Percentiles rank a stretch among this genome's conserved stretches.
phyloP scores from a whole-genome alignment of 92 coral and sea anemone species.

The Porites evermanni region DNA sequence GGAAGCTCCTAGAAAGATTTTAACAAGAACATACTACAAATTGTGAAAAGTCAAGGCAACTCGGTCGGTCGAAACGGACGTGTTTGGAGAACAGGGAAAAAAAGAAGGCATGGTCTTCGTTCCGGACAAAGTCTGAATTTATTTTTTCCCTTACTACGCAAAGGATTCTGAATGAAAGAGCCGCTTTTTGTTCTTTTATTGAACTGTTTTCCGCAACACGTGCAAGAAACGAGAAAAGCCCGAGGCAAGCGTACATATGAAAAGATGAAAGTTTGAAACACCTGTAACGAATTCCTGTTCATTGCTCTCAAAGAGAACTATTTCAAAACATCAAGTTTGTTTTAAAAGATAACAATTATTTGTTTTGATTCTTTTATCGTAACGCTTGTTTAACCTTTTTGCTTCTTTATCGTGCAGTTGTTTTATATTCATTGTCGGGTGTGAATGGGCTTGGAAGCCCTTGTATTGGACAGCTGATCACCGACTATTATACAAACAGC shows the following conservation, averaged over 20 bases:
- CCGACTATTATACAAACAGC: background rate
- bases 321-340: conserved; percentile 30
- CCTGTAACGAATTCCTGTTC: conserved; percentile 6
- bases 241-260: background rate
- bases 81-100: too few species aligned
- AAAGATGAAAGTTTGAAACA: background rate
- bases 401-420: background rate
- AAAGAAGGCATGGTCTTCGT: too few species aligned
- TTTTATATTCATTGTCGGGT: conserved; percentile 10
- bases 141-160: background rate
- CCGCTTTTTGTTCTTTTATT: background rate
- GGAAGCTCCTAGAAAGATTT: too few species aligned
- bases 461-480: background rate
- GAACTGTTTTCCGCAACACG: background rate
- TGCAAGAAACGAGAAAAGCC: background rate
- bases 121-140: too few species aligned
- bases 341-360: conserved; percentile 25
- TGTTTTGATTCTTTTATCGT: conserved; percentile 9
- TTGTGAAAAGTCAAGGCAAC: too few species aligned
- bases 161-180: too few species aligned
- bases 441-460: background rate
- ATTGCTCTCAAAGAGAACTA: background rate
- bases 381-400: background rate
- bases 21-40: too few species aligned
- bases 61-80: too few species aligned